phyloP scores from a whole-genome alignment of 1,140 invertebrate species.

The Drosophila sturtevanti region DNA sequence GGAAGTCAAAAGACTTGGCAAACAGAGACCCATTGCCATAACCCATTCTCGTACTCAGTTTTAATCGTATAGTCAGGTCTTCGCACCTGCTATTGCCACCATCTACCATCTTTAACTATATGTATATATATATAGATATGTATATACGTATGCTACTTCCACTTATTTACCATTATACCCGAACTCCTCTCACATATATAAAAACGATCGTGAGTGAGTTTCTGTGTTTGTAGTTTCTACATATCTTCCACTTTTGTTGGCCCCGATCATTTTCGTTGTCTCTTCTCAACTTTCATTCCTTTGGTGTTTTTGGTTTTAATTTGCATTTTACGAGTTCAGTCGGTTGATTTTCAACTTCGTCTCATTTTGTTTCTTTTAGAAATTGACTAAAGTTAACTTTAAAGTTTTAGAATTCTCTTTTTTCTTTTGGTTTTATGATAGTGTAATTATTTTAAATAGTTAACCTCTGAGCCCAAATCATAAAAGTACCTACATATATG shows the following conservation, averaged over 20 bases:
- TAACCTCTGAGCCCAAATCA: not conserved
- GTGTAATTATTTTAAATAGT: constrained; percentile 9
- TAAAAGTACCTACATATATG: constrained; percentile 19
- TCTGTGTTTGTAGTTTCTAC: constrained; percentile 57
- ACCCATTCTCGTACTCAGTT: constrained; percentile 3
- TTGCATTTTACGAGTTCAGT: constrained; percentile 67
- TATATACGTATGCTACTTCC: not conserved
- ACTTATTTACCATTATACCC: not conserved
- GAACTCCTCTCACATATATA: not conserved
- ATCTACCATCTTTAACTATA: not conserved
- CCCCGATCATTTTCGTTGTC: constrained; percentile 51
- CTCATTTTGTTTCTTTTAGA: constrained; percentile 27
- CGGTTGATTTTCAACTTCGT: constrained; percentile 15
- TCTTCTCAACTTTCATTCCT: constrained; percentile 71
- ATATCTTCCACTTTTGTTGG: constrained; percentile 49
- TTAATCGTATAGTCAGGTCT: constrained; percentile 28
- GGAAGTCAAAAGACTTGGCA: constrained; percentile 62
- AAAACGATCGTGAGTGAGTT: constrained; percentile 27
- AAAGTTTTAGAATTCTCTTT: not conserved
- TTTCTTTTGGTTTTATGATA: too few relatives aligned
- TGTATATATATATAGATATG: too few relatives aligned
- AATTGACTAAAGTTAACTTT: constrained; percentile 24
- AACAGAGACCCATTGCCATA: not conserved
- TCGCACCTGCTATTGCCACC: constrained; percentile 35
- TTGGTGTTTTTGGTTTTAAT: constrained; percentile 55